phyloP scores from a whole-genome alignment of 2,888 invertebrate species.

The Diarsia mendica region DNA sequence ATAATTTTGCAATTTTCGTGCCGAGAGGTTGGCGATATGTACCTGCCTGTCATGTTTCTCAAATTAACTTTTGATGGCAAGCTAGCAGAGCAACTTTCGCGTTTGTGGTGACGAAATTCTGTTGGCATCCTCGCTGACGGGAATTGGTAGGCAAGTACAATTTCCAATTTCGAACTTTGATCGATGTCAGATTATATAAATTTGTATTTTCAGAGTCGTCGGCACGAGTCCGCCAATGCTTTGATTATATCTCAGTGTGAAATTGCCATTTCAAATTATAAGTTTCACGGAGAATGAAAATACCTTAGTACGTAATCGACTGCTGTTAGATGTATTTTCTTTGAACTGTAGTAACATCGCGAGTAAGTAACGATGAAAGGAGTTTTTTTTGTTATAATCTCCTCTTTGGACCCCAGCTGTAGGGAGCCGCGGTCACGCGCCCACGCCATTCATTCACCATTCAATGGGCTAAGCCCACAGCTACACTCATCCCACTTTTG shows the following conservation, averaged over 20 bases:
- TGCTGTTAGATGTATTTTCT: constrained; percentile 34
- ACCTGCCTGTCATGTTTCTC: constrained; percentile 82
- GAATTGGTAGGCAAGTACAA: constrained; percentile 69
- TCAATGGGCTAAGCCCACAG: constrained; percentile 76
- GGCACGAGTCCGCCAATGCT: constrained; percentile 60
- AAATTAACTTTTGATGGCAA: constrained; percentile 86
- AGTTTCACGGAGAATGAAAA: constrained; percentile 44
- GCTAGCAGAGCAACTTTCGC: constrained; percentile 76
- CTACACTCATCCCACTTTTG: constrained; percentile 75
- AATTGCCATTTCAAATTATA: constrained; percentile 59
- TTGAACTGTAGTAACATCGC: constrained; percentile 60
- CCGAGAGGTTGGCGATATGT: constrained; percentile 83
- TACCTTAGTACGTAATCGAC: constrained; percentile 42
- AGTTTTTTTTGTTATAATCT: constrained; percentile 76
- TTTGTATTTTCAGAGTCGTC: constrained; percentile 66
- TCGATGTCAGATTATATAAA: constrained; percentile 73
- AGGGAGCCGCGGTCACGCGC: constrained; percentile 75
- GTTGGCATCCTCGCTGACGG: constrained; percentile 68
- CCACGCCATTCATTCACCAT: constrained; percentile 70
- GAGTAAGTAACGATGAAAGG: constrained; percentile 73
- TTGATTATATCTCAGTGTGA: constrained; percentile 66
- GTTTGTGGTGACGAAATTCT: constrained; percentile 75
- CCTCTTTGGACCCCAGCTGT: constrained; percentile 67
- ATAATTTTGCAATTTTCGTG: constrained; percentile 89
- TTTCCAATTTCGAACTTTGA: constrained; percentile 78